phyloP scores from a whole-genome alignment of 2,888 invertebrate genomes.

The Ochropleura plecta region DNA sequence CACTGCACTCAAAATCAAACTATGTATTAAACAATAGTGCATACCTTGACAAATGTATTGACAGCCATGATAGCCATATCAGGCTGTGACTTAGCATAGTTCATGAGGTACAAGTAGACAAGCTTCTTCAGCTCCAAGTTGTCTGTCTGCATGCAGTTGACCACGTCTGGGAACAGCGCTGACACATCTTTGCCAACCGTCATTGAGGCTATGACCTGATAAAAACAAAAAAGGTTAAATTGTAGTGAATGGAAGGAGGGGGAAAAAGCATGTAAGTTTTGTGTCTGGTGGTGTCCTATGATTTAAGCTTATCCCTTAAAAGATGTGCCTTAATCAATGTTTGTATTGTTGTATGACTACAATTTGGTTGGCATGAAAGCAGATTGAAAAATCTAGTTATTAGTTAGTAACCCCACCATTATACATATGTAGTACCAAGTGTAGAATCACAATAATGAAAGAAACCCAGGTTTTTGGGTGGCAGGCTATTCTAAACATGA shows the following conservation, averaged over 20 bases:
- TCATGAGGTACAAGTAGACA: conserved; percentile 99
- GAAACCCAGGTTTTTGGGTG: background rate
- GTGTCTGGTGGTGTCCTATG: background rate
- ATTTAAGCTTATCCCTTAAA: background rate
- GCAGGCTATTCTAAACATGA: background rate
- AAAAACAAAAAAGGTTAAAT: conserved; percentile 30
- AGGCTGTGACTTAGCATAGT: conserved; percentile 99
- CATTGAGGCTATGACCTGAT: conserved; percentile 99
- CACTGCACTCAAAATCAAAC: conserved; percentile 24
- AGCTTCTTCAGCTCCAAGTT: conserved; percentile 99
- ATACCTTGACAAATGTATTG: conserved; percentile 99
- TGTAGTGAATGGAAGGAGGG: background rate
- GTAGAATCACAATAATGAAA: background rate
- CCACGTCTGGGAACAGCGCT: conserved; percentile 99
- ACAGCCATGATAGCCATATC: conserved; percentile 99
- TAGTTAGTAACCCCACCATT: too few species aligned
- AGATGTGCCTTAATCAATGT: background rate
- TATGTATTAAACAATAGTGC: conserved; percentile 58
- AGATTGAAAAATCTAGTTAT: background rate
- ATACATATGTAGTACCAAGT: background rate
- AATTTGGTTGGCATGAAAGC: background rate
- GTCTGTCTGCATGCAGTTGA: conserved; percentile 99
- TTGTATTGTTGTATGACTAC: background rate
- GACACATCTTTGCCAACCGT: conserved; percentile 99
- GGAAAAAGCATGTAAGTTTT: background rate